Conservation (phyloP, 2,113 vertebrate genomes). For the Python bivittatus region DNA sequence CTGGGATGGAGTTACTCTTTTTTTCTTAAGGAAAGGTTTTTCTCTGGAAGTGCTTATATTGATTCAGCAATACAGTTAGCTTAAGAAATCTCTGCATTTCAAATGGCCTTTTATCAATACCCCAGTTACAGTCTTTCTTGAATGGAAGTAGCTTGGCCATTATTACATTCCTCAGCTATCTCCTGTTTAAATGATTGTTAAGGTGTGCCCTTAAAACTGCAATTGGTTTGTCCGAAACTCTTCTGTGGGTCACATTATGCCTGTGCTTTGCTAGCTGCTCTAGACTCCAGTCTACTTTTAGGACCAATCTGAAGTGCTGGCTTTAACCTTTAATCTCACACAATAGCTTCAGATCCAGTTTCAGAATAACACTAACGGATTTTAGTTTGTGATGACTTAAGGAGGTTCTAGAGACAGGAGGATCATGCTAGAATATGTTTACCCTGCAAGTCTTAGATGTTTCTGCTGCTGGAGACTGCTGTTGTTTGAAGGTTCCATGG, state of each 20-base stretch:
- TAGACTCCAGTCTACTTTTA: neutral
- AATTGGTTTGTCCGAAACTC: neutral
- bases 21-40: neutral
- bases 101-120: neutral
- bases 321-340: neutral
- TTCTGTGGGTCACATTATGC: neutral
- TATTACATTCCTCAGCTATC: neutral
- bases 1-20: neutral
- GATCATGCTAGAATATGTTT: neutral
- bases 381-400: neutral
- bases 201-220: neutral
- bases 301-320: neutral
- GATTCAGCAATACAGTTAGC: neutral
- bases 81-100: neutral
- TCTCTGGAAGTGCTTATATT: neutral
- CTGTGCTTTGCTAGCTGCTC: neutral
- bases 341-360: neutral
- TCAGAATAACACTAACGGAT: neutral
- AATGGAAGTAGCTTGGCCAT: neutral
- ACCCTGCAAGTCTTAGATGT: neutral
- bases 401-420: neutral
- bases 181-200: neutral
- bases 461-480: neutral
- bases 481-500: neutral
- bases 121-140: neutral